These are phyloP conservation scores for Pocillopora grandis DNA, from an alignment of 92 coral and sea anemone species.

Conservation along the genomic window DNA sequence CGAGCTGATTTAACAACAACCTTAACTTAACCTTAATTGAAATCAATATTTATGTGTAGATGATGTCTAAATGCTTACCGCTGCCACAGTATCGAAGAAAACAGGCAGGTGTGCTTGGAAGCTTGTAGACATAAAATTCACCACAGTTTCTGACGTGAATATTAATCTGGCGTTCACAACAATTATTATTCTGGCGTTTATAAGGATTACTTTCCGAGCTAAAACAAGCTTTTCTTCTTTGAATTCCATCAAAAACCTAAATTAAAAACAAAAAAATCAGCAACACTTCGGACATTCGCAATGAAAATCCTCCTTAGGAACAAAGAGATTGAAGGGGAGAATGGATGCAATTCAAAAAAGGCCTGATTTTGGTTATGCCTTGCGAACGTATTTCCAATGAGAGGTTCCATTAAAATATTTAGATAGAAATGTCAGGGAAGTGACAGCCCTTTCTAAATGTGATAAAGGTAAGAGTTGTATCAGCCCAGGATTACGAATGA, in stretches of 20 bases:
- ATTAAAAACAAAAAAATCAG: not conserved
- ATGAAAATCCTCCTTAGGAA: not conserved
- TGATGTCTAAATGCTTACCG: not conserved
- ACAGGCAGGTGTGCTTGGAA: constrained; percentile 38
- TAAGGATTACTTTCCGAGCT: constrained; percentile 30
- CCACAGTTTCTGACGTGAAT: constrained; percentile 59
- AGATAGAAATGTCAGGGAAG: not conserved
- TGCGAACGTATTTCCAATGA: too few species aligned
- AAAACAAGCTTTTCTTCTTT: constrained; percentile 39
- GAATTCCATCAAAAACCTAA: constrained; percentile 36
- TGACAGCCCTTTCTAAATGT: not conserved
- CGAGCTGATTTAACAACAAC: too few species aligned
- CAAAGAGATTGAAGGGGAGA: too few species aligned
- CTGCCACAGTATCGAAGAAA: constrained; percentile 52
- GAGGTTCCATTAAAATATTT: not conserved
- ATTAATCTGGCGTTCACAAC: constrained; percentile 21
- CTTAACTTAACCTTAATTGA: too few species aligned
- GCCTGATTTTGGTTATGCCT: too few species aligned
- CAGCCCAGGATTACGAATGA: too few species aligned
- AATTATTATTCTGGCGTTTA: constrained; percentile 10
- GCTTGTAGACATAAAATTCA: constrained; percentile 46
- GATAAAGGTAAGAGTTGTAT: not conserved
- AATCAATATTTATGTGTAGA: not conserved
- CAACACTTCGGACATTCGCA: not conserved
- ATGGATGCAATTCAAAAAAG: too few species aligned